Percentiles rank a stretch among this genome's conserved stretches.
Conservation (phyloP, 2,888 invertebrate genomes). For the Bellardia bayeri region DNA sequence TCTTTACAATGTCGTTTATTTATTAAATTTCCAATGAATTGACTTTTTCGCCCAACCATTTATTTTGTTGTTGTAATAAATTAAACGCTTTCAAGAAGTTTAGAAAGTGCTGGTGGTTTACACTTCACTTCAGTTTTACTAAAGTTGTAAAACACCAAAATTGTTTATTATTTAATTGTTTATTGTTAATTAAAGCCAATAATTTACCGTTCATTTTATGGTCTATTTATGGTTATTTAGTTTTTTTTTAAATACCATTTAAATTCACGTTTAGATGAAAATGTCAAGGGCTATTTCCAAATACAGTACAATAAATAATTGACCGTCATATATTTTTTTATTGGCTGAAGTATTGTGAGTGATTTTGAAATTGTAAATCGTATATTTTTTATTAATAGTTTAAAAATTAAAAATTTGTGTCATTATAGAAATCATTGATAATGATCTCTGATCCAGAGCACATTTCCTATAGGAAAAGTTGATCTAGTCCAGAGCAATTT, state of each 20-base stretch:
- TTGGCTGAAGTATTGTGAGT: too few relatives aligned
- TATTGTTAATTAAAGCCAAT: neutral
- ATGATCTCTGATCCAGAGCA: too few relatives aligned
- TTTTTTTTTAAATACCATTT: conserved; percentile 10
- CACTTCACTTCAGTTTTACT: neutral
- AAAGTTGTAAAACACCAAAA: conserved; percentile 17
- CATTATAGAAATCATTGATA: too few relatives aligned
- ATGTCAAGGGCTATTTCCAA: neutral
- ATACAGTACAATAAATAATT: too few relatives aligned
- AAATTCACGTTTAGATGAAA: neutral
- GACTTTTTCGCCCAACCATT: conserved; percentile 46
- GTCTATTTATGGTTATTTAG: neutral
- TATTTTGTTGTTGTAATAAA: conserved; percentile 7
- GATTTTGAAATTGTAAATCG: too few relatives aligned
- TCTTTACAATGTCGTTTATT: neutral
- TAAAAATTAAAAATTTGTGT: too few relatives aligned
- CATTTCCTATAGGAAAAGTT: too few relatives aligned
- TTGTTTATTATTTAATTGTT: conserved; percentile 9
- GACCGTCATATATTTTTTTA: too few relatives aligned
- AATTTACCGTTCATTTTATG: neutral
- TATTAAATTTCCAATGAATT: conserved; percentile 29
- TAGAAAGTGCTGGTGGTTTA: conserved; percentile 6
- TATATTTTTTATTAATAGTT: too few relatives aligned
- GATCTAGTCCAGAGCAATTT: too few relatives aligned
- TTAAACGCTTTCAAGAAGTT: conserved; percentile 26